Percentiles rank a stretch among this genome's conserved stretches.
These are phyloP conservation scores for Drosophila ironensis DNA, from an alignment of 1,140 invertebrate genomes.

Conservation along the genomic window DNA sequence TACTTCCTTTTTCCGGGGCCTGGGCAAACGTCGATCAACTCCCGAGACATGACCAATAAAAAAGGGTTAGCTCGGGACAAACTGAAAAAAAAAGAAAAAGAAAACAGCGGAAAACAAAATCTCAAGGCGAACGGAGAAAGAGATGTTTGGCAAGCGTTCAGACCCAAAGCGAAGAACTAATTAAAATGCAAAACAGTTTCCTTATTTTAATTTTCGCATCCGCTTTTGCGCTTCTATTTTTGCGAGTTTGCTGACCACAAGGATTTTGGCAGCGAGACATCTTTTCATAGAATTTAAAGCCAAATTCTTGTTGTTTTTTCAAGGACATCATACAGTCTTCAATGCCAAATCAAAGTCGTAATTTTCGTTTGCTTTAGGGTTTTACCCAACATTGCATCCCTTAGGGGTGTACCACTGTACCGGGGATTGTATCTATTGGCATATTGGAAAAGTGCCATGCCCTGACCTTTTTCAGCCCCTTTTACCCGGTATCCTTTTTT, in stretches of 20 bases:
- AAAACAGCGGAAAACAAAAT: neutral
- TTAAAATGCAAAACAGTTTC: slow-evolving; percentile 57
- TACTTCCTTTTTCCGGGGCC: neutral
- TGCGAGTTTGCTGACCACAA: neutral
- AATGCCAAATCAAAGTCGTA: neutral
- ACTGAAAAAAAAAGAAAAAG: neutral
- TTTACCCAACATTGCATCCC: neutral
- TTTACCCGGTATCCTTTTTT: slow-evolving; percentile 1
- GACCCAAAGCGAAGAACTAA: slow-evolving; percentile 34
- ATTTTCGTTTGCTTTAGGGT: neutral
- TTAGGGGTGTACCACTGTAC: slow-evolving; percentile 2
- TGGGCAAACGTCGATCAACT: slow-evolving; percentile 53
- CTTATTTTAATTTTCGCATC: slow-evolving; percentile 18
- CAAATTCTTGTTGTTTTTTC: slow-evolving; percentile 5
- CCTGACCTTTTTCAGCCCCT: slow-evolving; percentile 21
- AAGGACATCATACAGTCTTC: neutral
- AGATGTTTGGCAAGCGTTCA: slow-evolving; percentile 6
- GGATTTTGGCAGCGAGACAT: slow-evolving; percentile 4
- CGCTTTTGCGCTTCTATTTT: neutral
- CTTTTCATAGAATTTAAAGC: slow-evolving; percentile 5
- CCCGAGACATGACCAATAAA: slow-evolving; percentile 52
- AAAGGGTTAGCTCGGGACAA: slow-evolving; percentile 27
- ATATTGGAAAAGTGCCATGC: slow-evolving; percentile 39
- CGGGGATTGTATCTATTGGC: slow-evolving; percentile 32
- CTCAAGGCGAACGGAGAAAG: too few relatives aligned